Evolutionary conservation across 2,113 vertebrate species (phyloP), one percentile per base, ranked within the genome.

Genomic region (Zosterops japonicus): DNA sequence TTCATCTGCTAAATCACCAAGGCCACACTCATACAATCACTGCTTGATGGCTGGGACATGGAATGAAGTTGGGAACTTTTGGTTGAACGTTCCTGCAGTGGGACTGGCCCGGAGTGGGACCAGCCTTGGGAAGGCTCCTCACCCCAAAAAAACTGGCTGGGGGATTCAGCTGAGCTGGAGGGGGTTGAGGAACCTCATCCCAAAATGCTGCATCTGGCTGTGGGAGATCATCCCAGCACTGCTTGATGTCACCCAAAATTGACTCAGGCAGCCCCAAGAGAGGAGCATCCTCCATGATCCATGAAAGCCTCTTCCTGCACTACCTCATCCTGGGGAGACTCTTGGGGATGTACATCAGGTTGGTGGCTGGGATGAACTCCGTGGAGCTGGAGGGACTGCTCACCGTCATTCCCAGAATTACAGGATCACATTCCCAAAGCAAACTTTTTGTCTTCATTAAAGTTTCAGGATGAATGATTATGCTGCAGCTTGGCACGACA

Each of bases 401-500:
- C 72, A 12, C 82, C 2, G 0, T 11, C 83, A 2, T 5, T 33
- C n/a, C 70, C 1, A 3, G 57, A 69, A 72, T 39, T 42, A 46
- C 17, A 41, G 67, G 61, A 67, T 80, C 82, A 4, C 33, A 3
- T 17, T 59, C 59, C 82, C 0, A 10, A 69, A n/a, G 79, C 46
- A 83, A 96, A 95, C 63, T 95, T 80, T 79, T 71, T 72, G 82
- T 85, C 91, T 94, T 80, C 67, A 44, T 77, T 83, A 24, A 90
- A 93, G 75, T 83, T 91, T 88, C 82, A 81, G 85, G 92, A 90
- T 47, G 71, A 95, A 88, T 90, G 78, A 77, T 88, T 59, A 83
- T 1, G 82, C 82, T 95, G 75, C 82, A 35, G 39, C 84, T 90
- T 80, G 92, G 94, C 93, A 97, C 63, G 11, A 91, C 63, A 52